Evolutionary conservation across 1,140 invertebrate genomes (phyloP), one percentile per base, ranked within the genome.

Genomic region (Drosophila paulistorum): DNA sequence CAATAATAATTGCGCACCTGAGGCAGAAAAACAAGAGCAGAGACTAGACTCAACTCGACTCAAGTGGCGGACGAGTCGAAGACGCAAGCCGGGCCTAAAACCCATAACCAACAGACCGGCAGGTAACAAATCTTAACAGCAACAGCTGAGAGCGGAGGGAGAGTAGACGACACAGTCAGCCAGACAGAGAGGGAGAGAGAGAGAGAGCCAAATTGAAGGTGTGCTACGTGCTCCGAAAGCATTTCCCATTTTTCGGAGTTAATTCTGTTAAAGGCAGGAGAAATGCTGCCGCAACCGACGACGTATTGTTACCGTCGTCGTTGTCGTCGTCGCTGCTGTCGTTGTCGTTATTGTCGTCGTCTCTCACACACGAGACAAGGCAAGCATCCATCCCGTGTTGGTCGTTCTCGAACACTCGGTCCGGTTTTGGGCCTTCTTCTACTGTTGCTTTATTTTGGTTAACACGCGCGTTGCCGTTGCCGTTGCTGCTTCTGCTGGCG

Each of bases 401-500:
- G 69, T 54, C 42, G 51, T 42, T 75, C 64, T 76, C 58, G 57
- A 69, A 39, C 37, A 72, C 60, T 65, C 63, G 74, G 80, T 87
- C 76, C 65, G 84, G 81, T 89, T 89, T 74, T 81, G 75, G 81
- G 70, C 71, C 72, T 55, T 66, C 58, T 42, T 77, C 68, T 79
- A 81, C 85, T 90, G 86, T 90, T 90, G 86, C 85, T 90, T 89
- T 90, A 90, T 90, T 90, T 90, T 90, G 85, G 81, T 90, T 90
- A 90, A 76, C 69, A 85, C 69, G 81, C 79, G 76, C 79, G 76
- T 76, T 65, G 67, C 41, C 14, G 51, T n/a, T 45, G 60, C 61
- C 14, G 51, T n/a, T 45, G 60, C 61, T 54, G 73, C 45, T 26
- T 65, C 51, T 64, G 66, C 37, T 23, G 55, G 20, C 60, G 67